Conservation (phyloP, 2,888 invertebrate species). For the Stenotaenia linearis region DNA sequence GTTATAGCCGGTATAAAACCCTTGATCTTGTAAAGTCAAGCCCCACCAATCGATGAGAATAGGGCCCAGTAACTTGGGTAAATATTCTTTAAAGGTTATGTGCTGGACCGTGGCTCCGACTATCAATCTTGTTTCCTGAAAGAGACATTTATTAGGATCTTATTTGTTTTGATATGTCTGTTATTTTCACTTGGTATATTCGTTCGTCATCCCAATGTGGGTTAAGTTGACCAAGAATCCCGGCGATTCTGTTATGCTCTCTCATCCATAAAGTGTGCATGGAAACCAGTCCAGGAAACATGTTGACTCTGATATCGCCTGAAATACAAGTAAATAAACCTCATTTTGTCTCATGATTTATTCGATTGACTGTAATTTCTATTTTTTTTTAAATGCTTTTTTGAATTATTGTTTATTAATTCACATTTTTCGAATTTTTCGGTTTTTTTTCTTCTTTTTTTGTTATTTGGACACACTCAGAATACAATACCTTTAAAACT, state of each 20-base stretch:
- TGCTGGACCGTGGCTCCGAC: constrained; percentile 42
- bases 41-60: constrained; percentile 41
- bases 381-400: not conserved
- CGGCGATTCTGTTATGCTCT: constrained; percentile 36
- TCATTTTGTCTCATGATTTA: not conserved
- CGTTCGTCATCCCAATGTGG: constrained; percentile 37
- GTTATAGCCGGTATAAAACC: constrained; percentile 41
- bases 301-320: constrained; percentile 36
- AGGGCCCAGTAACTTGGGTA: constrained; percentile 40
- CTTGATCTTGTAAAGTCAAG: constrained; percentile 40
- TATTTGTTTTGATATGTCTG: not conserved
- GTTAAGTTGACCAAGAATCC: constrained; percentile 37
- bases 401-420: not conserved
- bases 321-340: not conserved
- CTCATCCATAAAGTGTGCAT: constrained; percentile 37
- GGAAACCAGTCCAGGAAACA: constrained; percentile 35
- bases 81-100: constrained; percentile 41
- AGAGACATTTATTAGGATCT: not conserved
- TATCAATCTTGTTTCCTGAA: constrained; percentile 44
- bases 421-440: not conserved
- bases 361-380: too few species aligned
- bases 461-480: too few species aligned
- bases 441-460: too few species aligned
- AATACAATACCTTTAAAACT: not conserved
- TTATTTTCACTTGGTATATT: constrained; percentile 36